Evolutionary conservation across 2,797 vertebrate species (phyloP).

Genomic region (Acropternis orthonyx): DNA sequence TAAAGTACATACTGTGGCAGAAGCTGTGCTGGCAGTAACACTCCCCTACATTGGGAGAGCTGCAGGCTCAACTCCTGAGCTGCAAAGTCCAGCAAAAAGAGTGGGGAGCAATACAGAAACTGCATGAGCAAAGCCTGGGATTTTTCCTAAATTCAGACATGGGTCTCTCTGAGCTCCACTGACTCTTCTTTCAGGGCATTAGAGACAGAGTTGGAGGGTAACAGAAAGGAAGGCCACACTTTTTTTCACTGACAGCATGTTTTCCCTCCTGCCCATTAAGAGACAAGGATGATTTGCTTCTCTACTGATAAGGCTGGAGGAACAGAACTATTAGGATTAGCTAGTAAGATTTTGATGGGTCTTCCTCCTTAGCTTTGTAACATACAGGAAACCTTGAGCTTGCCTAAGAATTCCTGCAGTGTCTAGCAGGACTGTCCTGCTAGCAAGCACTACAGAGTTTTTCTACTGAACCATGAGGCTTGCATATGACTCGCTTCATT

Average conservation of each 20-base stretch:
- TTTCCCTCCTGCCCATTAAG: background rate
- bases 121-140: background rate
- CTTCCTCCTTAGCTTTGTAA: background rate
- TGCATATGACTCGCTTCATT: background rate
- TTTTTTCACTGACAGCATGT: background rate
- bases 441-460: background rate
- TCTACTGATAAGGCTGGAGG: background rate
- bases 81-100: background rate
- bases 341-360: background rate
- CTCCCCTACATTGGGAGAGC: background rate
- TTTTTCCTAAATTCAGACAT: background rate
- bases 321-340: background rate
- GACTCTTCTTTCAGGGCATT: background rate
- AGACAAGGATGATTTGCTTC: background rate
- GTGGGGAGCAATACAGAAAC: accelerated
- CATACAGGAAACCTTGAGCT: background rate
- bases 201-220: background rate
- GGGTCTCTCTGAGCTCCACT: background rate
- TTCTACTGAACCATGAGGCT: background rate
- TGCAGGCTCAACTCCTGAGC: background rate
- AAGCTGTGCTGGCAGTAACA: background rate
- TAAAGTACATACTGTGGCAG: background rate
- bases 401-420: background rate
- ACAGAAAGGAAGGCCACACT: background rate
- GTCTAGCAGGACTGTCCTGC: background rate